These are phyloP conservation scores for Cantharis rustica DNA, from an alignment of 2,888 invertebrate genomes.

Conservation along the genomic window DNA sequence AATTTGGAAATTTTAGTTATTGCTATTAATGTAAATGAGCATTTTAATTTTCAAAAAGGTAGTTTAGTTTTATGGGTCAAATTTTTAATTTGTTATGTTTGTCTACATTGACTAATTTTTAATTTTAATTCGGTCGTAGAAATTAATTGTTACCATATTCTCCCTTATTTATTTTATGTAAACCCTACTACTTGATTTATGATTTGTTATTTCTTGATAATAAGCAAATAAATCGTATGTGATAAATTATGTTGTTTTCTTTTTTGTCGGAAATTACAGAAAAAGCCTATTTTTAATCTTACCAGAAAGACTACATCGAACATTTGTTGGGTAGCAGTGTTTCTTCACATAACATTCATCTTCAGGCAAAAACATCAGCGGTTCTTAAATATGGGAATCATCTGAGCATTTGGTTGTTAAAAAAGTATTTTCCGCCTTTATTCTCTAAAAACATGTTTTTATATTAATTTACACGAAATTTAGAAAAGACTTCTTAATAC, in stretches of 20 bases:
- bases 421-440: too few species aligned
- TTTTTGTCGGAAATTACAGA: too few species aligned
- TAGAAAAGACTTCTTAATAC: too few species aligned
- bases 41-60: neutral
- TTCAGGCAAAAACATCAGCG: too few species aligned
- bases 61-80: neutral
- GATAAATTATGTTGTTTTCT: neutral
- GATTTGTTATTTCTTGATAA: neutral
- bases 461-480: too few species aligned
- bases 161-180: neutral
- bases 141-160: neutral
- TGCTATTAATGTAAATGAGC: neutral
- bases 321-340: too few species aligned
- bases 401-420: too few species aligned
- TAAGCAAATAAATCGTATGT: neutral
- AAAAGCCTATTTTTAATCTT: too few species aligned
- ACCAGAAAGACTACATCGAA: too few species aligned
- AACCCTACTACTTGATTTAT: neutral
- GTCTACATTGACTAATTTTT: neutral
- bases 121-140: neutral
- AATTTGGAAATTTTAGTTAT: neutral
- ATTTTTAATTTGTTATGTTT: neutral
- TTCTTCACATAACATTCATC: too few species aligned
- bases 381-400: too few species aligned
- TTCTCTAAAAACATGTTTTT: too few species aligned